Evolutionary conservation across 2,797 vertebrate species (phyloP), one percentile per base, ranked within the genome.

Genomic region (Telmatherina bonti): DNA sequence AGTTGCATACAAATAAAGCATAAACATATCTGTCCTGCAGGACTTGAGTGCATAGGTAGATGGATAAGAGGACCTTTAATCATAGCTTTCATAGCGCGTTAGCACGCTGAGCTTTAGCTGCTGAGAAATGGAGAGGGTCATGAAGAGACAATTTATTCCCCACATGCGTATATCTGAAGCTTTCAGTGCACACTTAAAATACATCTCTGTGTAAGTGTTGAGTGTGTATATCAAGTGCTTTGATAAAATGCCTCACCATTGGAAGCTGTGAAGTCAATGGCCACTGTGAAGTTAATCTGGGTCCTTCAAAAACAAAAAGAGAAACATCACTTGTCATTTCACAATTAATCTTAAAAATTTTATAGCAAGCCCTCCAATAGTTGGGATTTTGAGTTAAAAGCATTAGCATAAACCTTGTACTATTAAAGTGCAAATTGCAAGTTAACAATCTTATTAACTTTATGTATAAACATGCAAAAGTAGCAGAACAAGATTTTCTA

Each of bases 271-370:
- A 99, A 99, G 93, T 99, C 98, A 90, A 99, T 99, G 77, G 98
- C 98, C 64, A 99, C 98, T 9, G 98, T 99, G 92, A 99, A 99
- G 95, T 99, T 99, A 89, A 99, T 99, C 93, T 99, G 98, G 0
- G 97, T 99, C 88, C 98, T 99, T 92, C 59, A 30, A 92, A 92
- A 90, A 94, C 84, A 93, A 93, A 91, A 73, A 59, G 43, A 82
- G 62, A 88, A 27, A 81, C 13, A 67, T 27, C 20, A 58, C 64
- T 74, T 10, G 67, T 84, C 74, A 78, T 64, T 73, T 47, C 78
- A 31, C 66, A 74, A 74, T 10, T 13, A 41, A 24, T 27, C 26
- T 2, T 18, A 5, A 26, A 51, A 13, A 51, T 38, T n/a, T 47
- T 4, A 47, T 47, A n/a, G 45, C 0, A 47, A 47, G 22, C 45